Base-by-base conservation (phyloP, 2,888 invertebrate species). In the Eupithecia abbreviata region DNA sequence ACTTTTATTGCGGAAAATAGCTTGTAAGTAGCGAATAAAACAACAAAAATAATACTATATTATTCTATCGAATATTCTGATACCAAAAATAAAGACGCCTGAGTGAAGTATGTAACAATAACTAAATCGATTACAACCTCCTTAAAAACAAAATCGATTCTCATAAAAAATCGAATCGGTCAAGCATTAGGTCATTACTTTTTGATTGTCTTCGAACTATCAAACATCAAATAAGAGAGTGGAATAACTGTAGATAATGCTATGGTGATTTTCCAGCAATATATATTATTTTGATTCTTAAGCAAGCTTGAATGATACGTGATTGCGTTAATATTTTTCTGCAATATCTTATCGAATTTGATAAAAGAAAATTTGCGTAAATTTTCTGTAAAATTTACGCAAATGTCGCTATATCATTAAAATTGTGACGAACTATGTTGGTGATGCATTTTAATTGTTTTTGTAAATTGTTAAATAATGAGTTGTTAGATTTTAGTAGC, bases 361-460 rank as follows among this genome's bases (percentile, higher is more conserved):
- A 15, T 15, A 51, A 15, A 51, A 51, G 4, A 4, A 1, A 15
- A 30, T 30, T 30, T 30, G 30, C 30, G 1, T 30, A 30, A 30
- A 30, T 30, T 30, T 30, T 30, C 30, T 51, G 15, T 6, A 51
- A 51, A 13, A 51, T 2, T 6, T n/a, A 55, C n/a, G n/a, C 55
- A 55, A 55, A 0, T n/a, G 15, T 4, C 9, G n/a, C 55, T 58
- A 3, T 58, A 18, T 58, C 18, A 58, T 18, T 18, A 10, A 18
- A 58, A 18, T 18, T 55, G 7, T 15, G 67, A 42, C 67, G 67
- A 67, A 43, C 6, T 15, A 43, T 68, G n/a, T 45, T n/a, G n/a
- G 15, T 68, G 7, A 68, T 45, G 67, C 67, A 68, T 68, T 68
- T 68, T 43, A 3, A 7, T 42, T n/a, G 13, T 66, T 66, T 30